Conservation (phyloP, 2,797 vertebrate species). For the Onychomys leucogaster region DNA sequence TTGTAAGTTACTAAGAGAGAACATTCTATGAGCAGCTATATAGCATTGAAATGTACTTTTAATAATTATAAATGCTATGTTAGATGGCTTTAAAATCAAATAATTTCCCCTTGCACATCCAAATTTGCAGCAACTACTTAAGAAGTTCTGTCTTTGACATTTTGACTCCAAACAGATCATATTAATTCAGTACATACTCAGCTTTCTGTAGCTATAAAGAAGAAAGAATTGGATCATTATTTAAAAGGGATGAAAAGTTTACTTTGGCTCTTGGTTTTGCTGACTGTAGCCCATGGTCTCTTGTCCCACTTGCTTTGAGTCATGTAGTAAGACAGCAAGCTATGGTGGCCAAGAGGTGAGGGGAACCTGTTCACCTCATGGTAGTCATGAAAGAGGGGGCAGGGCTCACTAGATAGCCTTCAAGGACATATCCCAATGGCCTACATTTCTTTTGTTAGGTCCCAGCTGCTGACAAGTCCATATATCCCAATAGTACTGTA, state of each 20-base stretch:
- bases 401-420: neutral
- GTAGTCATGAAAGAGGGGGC: neutral
- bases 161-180: neutral
- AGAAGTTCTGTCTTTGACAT: neutral
- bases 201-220: neutral
- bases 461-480: neutral
- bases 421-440: neutral
- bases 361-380: neutral
- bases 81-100: neutral
- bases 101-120: neutral
- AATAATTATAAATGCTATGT: neutral
- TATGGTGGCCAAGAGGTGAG: no score
- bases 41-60: neutral
- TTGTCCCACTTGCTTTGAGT: neutral
- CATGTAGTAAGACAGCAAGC: neutral
- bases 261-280: neutral
- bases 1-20: neutral
- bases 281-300: neutral
- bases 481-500: neutral
- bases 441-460: neutral
- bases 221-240: neutral
- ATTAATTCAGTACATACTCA: neutral
- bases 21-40: accelerated
- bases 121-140: neutral
- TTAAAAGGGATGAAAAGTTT: neutral